Percentiles rank a stretch among this genome's conserved stretches.
Conservation (phyloP, 2,113 vertebrate genomes). For the Lepus americanus region DNA sequence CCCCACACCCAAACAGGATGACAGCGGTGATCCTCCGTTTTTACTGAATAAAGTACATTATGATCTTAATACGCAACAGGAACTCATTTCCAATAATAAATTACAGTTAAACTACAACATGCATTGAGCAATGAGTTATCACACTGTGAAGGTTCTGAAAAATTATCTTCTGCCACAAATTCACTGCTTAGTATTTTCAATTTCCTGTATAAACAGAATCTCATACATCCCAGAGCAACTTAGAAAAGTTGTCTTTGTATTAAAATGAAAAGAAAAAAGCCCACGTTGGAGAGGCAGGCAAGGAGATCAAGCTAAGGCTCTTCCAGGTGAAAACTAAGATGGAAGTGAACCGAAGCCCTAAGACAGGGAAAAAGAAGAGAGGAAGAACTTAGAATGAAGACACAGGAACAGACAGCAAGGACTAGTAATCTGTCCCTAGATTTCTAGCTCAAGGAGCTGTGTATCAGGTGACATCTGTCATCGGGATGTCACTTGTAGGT, state of each 20-base stretch:
- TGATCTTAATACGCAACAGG: not conserved
- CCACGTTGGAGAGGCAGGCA: not conserved
- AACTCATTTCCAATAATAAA: conserved; percentile 14
- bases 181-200: conserved; percentile 8
- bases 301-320: not conserved
- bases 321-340: not conserved
- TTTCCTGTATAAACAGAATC: not conserved
- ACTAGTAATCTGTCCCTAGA: not conserved
- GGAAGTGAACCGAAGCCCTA: not conserved
- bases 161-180: not conserved
- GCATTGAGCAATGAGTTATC: not conserved
- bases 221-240: not conserved
- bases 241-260: not conserved
- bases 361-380: not conserved
- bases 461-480: not conserved
- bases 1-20: not conserved
- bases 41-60: not conserved
- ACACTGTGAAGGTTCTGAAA: conserved; percentile 23
- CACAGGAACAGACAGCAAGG: not conserved
- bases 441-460: not conserved
- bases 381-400: not conserved
- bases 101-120: conserved; percentile 3
- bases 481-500: not conserved
- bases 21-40: not conserved
- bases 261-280: not conserved